Evolutionary conservation across 2,797 vertebrate genomes (phyloP).

Genomic region (Crocidura indochinensis): DNA sequence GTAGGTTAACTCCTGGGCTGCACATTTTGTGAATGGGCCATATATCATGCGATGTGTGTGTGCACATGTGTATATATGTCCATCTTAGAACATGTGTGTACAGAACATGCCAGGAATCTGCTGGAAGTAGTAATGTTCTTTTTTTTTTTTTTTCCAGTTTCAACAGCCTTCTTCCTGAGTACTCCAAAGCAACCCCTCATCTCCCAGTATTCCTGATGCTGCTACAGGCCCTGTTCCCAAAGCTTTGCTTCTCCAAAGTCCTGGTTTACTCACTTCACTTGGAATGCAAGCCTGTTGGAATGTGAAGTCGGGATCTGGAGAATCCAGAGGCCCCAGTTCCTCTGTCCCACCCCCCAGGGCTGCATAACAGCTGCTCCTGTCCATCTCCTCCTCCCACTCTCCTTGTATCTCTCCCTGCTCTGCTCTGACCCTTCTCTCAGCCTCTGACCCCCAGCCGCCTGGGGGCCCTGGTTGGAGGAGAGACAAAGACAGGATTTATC

Average conservation of each 20-base stretch:
- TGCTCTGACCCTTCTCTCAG: slow-evolving; percentile 66
- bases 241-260: slow-evolving; percentile 55
- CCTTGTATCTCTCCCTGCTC: slow-evolving; percentile 57
- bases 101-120: slow-evolving; percentile 2
- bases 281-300: slow-evolving; percentile 79
- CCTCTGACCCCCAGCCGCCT: slow-evolving; percentile 76
- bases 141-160: slow-evolving; percentile 50
- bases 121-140: slow-evolving; percentile 26
- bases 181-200: neutral
- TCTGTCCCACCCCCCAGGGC: slow-evolving; percentile 21
- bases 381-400: slow-evolving; percentile 74
- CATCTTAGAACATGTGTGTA: neutral
- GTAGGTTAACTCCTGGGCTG: slow-evolving; percentile 59
- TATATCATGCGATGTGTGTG: neutral
- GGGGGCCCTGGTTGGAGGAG: slow-evolving; percentile 69
- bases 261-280: slow-evolving; percentile 50
- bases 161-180: slow-evolving; percentile 4
- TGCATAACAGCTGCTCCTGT: slow-evolving; percentile 81
- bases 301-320: slow-evolving; percentile 57
- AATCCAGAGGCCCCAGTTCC: slow-evolving; percentile 65
- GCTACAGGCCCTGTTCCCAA: slow-evolving; percentile 31
- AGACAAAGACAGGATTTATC: slow-evolving; percentile 87
- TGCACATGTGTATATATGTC: neutral
- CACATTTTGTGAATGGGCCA: too few relatives aligned
- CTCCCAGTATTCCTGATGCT: slow-evolving; percentile 25